Evolutionary conservation across 2,797 vertebrate genomes (phyloP).

Genomic region (Coendou prehensilis): DNA sequence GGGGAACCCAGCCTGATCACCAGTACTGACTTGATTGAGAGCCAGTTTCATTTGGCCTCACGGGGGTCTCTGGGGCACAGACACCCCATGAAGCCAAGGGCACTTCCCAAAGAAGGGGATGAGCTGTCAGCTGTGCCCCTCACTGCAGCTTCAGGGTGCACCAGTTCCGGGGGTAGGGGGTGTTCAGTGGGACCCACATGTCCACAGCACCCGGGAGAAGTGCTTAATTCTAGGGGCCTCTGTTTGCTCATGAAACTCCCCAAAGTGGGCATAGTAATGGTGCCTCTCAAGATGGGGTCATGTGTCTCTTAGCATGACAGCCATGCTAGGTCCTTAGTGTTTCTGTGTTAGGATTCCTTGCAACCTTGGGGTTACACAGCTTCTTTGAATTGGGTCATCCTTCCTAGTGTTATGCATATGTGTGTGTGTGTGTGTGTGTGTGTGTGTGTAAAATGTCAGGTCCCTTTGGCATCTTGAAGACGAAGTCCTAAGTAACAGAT

Average conservation of each 20-base stretch:
- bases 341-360: not conserved
- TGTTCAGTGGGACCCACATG: fast-evolving
- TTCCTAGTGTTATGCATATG: not conserved
- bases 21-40: not conserved
- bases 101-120: not conserved
- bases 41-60: not conserved
- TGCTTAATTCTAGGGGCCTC: not conserved
- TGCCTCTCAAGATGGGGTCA: not conserved
- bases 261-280: not conserved
- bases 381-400: not conserved
- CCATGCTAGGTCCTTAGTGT: not conserved
- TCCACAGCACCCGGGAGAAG: not conserved
- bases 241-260: not conserved
- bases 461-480: not conserved
- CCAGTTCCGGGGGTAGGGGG: not conserved
- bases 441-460: not conserved
- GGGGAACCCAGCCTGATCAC: not conserved
- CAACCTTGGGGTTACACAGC: not conserved
- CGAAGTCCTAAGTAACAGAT: not conserved
- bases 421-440: not conserved
- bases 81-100: not conserved
- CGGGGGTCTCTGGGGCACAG: not conserved
- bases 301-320: not conserved
- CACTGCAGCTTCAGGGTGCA: no score
- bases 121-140: not conserved